These are phyloP conservation scores for Distichodus sexfasciatus DNA, from an alignment of 2,797 vertebrate genomes.

Conservation along the genomic window DNA sequence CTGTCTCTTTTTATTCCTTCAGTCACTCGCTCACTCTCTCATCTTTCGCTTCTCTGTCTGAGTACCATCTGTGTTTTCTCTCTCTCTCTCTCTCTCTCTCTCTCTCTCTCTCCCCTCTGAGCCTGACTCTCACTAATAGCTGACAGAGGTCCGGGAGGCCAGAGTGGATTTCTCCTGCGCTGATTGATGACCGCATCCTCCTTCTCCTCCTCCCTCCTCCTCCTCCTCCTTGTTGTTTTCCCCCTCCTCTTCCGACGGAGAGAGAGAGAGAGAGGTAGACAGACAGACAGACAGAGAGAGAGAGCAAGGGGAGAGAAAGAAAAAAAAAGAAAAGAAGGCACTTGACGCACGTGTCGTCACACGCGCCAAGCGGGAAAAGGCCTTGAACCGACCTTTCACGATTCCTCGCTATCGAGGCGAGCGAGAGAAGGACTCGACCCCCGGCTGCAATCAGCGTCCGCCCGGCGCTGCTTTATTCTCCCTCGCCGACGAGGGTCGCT, in stretches of 20 bases:
- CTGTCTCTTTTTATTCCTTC: neutral
- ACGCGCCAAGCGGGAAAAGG: neutral
- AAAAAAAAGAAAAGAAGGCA: neutral
- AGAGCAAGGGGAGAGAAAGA: neutral
- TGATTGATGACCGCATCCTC: conserved; percentile 32
- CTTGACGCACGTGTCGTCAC: neutral
- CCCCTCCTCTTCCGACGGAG: no score
- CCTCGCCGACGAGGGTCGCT: no score
- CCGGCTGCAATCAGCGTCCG: conserved; percentile 16
- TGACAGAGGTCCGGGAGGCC: conserved; percentile 8
- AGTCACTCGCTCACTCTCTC: neutral
- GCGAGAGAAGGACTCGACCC: conserved; percentile 28
- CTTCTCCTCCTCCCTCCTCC: conserved; percentile 21
- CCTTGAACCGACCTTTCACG: conserved; percentile 20
- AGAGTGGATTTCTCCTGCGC: conserved; percentile 2
- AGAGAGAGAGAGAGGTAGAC: neutral
- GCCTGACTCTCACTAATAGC: neutral
- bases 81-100: neutral
- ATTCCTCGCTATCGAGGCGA: conserved; percentile 16
- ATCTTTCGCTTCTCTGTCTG: neutral
- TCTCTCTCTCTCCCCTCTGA: neutral
- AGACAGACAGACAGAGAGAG: neutral
- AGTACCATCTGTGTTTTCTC: no score
- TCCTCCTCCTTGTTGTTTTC: no score
- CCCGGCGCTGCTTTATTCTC: conserved; percentile 14